Conservation (phyloP, 1,140 invertebrate species). For the Tachypleus tridentatus region DNA sequence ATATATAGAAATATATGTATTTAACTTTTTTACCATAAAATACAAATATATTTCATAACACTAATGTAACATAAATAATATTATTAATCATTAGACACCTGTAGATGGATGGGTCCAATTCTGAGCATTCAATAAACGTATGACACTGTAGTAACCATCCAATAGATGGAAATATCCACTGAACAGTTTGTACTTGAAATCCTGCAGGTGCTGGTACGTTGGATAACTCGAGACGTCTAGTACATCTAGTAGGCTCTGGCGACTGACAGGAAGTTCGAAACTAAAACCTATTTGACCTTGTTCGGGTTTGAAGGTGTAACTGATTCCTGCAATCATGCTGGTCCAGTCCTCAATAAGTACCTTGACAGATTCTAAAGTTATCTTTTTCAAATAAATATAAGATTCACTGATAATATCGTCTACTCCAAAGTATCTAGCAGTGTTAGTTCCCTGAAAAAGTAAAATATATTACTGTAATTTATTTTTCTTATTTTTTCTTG, state of each 20-base stretch:
- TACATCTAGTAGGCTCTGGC: constrained; percentile 8
- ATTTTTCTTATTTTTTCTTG: not conserved
- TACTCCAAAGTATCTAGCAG: constrained; percentile 11
- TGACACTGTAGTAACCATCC: constrained; percentile 16
- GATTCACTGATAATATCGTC: constrained; percentile 1
- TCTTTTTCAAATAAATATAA: constrained; percentile 5
- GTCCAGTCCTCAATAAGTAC: constrained; percentile 11
- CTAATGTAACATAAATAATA: too few species aligned
- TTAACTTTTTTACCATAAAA: too few species aligned
- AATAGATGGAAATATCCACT: constrained; percentile 18
- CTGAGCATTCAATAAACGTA: constrained; percentile 10
- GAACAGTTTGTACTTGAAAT: constrained; percentile 2
- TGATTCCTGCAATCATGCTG: constrained; percentile 9
- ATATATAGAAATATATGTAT: too few species aligned
- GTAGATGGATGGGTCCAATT: constrained; percentile 12
- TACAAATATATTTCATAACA: too few species aligned
- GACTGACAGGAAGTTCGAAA: constrained; percentile 3
- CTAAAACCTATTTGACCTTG: constrained; percentile 9
- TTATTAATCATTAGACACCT: not conserved
- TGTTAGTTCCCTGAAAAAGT: constrained; percentile 8
- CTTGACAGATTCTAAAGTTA: constrained; percentile 5
- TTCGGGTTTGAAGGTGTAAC: constrained; percentile 11
- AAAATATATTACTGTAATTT: not conserved
- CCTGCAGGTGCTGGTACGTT: constrained; percentile 11
- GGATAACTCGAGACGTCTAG: constrained; percentile 14